Percentiles rank a stretch among this genome's conserved stretches.
phyloP scores from a whole-genome alignment of 2,797 vertebrate genomes.

The Florisuga fusca region DNA sequence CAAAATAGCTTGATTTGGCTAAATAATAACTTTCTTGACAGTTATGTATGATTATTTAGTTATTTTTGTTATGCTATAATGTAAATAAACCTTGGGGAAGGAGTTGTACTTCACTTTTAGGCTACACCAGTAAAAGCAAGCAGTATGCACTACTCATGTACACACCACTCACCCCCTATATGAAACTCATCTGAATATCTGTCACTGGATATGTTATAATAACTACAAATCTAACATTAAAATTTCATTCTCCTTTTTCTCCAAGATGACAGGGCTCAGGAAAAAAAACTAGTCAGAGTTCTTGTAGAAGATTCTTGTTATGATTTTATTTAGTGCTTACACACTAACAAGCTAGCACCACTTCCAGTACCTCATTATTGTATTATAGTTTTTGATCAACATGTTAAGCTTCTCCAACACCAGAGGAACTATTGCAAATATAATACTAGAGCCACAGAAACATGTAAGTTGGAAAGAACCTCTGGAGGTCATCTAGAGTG shows the following conservation, averaged over 20 bases:
- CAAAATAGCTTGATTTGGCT: background rate
- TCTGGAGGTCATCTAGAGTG: background rate
- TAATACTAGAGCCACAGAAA: background rate
- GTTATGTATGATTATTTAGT: background rate
- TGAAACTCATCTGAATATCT: background rate
- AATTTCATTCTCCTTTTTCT: conserved; percentile 18
- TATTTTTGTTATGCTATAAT: background rate
- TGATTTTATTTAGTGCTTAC: background rate
- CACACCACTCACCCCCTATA: background rate
- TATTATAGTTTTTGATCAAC: background rate
- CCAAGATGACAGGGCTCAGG: background rate
- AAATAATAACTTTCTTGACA: background rate
- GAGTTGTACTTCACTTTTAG: background rate
- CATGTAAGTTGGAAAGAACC: background rate
- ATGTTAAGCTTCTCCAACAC: background rate
- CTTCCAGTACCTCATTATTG: background rate
- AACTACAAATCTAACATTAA: conserved; percentile 27
- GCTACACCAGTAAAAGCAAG: background rate
- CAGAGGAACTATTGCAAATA: background rate
- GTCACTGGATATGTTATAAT: background rate
- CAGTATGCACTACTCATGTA: background rate
- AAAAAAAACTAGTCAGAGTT: conserved; percentile 6
- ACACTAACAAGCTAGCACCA: background rate
- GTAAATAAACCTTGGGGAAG: background rate
- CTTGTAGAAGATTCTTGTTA: background rate